These are phyloP conservation scores for Clostera curtula DNA, from an alignment of 2,888 invertebrate species.

Conservation along the genomic window DNA sequence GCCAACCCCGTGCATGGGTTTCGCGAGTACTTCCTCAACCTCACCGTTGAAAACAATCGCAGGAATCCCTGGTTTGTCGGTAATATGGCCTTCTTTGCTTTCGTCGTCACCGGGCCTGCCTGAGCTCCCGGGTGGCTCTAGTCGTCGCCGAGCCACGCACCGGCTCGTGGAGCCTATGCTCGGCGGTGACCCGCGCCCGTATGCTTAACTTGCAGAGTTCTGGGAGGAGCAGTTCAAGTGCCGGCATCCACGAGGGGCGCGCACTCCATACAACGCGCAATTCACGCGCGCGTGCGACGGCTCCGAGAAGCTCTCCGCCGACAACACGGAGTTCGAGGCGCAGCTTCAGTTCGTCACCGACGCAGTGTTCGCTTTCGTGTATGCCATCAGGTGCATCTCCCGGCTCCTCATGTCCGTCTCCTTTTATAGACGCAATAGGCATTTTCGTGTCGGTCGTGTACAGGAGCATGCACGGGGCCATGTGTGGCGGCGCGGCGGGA, in stretches of 20 bases:
- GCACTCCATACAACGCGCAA: slow-evolving; percentile 86
- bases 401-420: neutral
- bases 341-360: slow-evolving; percentile 97
- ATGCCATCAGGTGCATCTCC: slow-evolving; percentile 80
- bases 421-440: neutral
- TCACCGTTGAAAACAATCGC: slow-evolving; percentile 89
- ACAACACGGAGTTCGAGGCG: slow-evolving; percentile 89
- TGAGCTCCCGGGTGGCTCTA: neutral
- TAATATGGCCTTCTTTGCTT: slow-evolving; percentile 46
- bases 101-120: neutral
- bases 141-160: neutral
- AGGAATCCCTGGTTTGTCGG: slow-evolving; percentile 97
- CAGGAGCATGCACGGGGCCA: slow-evolving; percentile 89
- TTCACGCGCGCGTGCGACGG: slow-evolving; percentile 83
- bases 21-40: slow-evolving; percentile 87
- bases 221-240: slow-evolving; percentile 97
- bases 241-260: slow-evolving; percentile 85
- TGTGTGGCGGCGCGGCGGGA: slow-evolving; percentile 84
- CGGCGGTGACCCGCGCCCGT: neutral
- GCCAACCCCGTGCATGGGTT: slow-evolving; percentile 92
- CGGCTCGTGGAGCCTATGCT: too few species aligned
- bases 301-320: slow-evolving; percentile 82
- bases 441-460: slow-evolving; percentile 1
- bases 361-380: slow-evolving; percentile 94
- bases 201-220: slow-evolving; percentile 78